These are phyloP conservation scores for Rhagologus leucostigma DNA, from an alignment of 2,113 vertebrate species.

Conservation along the genomic window DNA sequence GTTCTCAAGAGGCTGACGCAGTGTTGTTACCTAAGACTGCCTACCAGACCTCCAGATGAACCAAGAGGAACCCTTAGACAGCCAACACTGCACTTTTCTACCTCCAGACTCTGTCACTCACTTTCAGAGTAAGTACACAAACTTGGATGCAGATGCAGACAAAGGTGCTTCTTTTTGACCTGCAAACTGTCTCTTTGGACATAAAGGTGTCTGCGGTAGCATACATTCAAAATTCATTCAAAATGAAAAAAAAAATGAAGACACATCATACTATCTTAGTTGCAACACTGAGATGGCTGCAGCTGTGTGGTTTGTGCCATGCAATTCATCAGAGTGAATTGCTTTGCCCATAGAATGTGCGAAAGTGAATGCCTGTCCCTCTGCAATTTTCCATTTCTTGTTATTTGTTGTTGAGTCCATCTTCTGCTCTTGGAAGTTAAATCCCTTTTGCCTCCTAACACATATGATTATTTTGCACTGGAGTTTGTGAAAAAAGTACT, in stretches of 20 bases:
- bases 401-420: not conserved
- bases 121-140: not conserved
- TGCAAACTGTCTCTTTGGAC: not conserved
- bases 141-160: fast-evolving
- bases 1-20: not conserved
- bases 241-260: not conserved
- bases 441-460: not conserved
- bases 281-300: fast-evolving
- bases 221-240: not conserved
- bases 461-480: not conserved
- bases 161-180: not conserved
- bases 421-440: not conserved
- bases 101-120: not conserved
- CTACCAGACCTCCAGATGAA: not conserved
- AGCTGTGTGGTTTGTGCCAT: not conserved
- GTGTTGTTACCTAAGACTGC: not conserved
- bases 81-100: not conserved
- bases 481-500: not conserved
- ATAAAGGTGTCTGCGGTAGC: not conserved
- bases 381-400: not conserved
- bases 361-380: not conserved
- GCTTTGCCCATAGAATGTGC: not conserved
- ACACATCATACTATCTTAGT: not conserved
- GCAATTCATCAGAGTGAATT: not conserved
- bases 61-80: not conserved